Conservation (phyloP, 2,113 vertebrate genomes). For the Myodes glareolus region DNA sequence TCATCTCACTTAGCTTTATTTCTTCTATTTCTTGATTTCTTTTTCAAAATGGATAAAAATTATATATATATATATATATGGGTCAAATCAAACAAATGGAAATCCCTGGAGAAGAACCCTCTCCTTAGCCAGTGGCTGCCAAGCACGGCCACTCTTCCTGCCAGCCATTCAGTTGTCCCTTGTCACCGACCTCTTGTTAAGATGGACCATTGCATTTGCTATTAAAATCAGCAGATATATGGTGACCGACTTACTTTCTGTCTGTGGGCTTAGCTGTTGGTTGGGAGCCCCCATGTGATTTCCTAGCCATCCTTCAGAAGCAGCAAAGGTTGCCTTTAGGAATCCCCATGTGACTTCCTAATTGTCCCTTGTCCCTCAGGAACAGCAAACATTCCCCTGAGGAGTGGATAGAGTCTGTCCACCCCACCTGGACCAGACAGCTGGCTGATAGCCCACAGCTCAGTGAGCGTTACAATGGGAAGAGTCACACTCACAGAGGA, state of each 20-base stretch:
- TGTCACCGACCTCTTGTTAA: background rate
- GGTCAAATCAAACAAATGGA: background rate
- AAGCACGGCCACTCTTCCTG: rapidly evolving
- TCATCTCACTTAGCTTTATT: background rate
- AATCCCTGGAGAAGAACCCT: no score
- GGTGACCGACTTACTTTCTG: background rate
- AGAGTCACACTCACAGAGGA: background rate
- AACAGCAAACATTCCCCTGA: no score
- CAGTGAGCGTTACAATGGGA: no score
- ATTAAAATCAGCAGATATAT: background rate
- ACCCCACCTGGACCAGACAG: rapidly evolving
- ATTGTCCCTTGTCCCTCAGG: rapidly evolving
- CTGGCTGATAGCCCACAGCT: rapidly evolving
- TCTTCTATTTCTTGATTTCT: background rate
- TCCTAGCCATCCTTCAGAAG: no score
- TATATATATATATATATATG: background rate
- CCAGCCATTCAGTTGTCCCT: no score
- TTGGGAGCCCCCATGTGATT: background rate
- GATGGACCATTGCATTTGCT: background rate
- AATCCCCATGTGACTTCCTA: background rate
- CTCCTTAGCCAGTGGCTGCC: background rate
- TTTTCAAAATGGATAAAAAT: background rate
- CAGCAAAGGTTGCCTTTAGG: no score
- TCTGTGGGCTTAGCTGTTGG: no score
- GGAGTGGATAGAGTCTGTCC: background rate